A percentile compares a stretch with the other conserved stretches of the same genome.
Conservation (phyloP, 1,140 invertebrate species). For the Calycopis cecrops region DNA sequence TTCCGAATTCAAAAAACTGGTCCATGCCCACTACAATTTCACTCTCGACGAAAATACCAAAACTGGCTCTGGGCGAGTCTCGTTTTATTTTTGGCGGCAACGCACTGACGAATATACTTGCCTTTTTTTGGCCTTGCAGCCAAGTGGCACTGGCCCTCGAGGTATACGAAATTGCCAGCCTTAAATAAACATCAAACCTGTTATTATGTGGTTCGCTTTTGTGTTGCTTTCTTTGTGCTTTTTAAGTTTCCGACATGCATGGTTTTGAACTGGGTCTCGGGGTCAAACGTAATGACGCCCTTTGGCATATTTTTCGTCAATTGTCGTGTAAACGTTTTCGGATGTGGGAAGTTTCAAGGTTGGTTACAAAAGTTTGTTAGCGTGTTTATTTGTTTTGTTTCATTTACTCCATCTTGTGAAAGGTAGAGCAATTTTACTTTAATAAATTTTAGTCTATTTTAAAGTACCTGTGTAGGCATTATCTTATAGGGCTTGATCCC, state of each 20-base stretch:
- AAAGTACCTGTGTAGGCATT: too few species aligned
- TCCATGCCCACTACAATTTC: conserved; percentile 15
- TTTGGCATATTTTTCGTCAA: conserved; percentile 7
- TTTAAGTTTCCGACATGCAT: conserved; percentile 6
- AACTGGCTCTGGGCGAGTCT: conserved; percentile 39
- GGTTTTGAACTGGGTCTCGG: conserved; percentile 20
- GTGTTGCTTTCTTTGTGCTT: conserved; percentile 19
- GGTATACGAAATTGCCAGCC: conserved; percentile 31
- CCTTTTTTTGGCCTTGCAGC: conserved; percentile 45
- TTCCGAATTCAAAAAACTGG: conserved; percentile 18
- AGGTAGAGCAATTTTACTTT: too few species aligned
- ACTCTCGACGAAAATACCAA: conserved; percentile 38
- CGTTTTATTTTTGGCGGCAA: conserved; percentile 33
- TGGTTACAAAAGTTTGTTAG: too few species aligned
- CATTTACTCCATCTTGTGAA: too few species aligned
- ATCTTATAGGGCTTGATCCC: too few species aligned
- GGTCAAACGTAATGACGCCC: conserved; percentile 20
- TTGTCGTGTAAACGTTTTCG: not conserved
- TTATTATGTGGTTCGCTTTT: conserved; percentile 3
- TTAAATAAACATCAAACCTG: conserved; percentile 6
- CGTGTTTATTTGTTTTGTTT: too few species aligned
- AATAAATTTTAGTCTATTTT: too few species aligned
- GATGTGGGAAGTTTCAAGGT: too few species aligned
- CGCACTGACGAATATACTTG: conserved; percentile 29
- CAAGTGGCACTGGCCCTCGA: conserved; percentile 41